phyloP scores from a whole-genome alignment of 2,113 vertebrate genomes.

The Tretioscincus oriximinensis region DNA sequence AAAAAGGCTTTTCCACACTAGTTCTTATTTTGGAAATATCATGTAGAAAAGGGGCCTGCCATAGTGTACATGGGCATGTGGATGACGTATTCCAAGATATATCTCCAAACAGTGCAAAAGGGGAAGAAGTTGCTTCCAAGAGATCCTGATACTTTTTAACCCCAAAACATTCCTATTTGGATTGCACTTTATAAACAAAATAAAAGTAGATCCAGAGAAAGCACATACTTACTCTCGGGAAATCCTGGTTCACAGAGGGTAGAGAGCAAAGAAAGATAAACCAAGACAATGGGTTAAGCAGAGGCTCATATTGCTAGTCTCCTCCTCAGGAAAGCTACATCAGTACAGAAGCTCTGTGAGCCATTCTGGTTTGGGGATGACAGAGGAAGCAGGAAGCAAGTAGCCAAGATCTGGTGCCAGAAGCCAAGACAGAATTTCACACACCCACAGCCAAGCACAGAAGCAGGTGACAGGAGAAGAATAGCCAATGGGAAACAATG shows the following conservation, averaged over 20 bases:
- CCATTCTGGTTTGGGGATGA: background rate
- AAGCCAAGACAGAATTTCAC: no score
- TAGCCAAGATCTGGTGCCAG: no score
- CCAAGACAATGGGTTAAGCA: slow-evolving; percentile 49
- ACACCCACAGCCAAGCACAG: background rate
- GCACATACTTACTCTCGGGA: slow-evolving; percentile 73
- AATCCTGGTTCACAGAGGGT: slow-evolving; percentile 63
- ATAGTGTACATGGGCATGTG: no score
- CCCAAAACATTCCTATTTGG: slow-evolving; percentile 6
- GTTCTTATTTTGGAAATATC: no score
- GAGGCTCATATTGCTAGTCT: accelerated
- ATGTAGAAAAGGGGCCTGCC: no score
- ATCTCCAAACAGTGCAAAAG: slow-evolving; percentile 53
- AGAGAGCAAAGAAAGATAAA: slow-evolving; percentile 59
- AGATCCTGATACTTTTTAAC: slow-evolving; percentile 30
- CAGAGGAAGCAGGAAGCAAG: background rate
- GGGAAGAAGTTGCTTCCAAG: slow-evolving; percentile 31
- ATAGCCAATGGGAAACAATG: no score
- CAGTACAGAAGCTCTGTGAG: background rate
- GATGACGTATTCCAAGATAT: no score
- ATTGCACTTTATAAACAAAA: slow-evolving; percentile 50
- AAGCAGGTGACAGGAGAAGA: background rate
- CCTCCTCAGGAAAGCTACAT: background rate
- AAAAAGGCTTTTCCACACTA: no score
- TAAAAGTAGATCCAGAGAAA: slow-evolving; percentile 55